Evolutionary conservation across 2,797 vertebrate genomes (phyloP).

Genomic region (Percopsis omiscomaycus): DNA sequence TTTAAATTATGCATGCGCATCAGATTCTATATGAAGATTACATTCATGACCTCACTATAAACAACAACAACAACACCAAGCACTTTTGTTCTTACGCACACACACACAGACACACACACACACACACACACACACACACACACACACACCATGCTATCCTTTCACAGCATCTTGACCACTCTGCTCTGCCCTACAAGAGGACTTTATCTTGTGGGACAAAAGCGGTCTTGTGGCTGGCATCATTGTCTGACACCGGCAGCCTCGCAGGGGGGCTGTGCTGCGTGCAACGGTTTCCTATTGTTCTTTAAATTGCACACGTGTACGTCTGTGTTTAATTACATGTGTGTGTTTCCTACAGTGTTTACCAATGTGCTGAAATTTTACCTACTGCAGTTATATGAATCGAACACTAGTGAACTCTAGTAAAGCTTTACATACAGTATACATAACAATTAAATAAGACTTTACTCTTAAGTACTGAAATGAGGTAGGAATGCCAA

Average conservation of each 20-base stretch:
- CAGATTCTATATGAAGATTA: conserved; percentile 36
- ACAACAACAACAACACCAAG: conserved; percentile 61
- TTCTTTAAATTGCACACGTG: conserved; percentile 28
- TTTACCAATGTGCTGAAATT: conserved; percentile 12
- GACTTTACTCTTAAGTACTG: too few species aligned
- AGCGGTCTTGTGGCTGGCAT: conserved; percentile 81
- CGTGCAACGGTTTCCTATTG: conserved; percentile 55
- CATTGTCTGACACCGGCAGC: conserved; percentile 81
- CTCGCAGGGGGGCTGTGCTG: conserved; percentile 76
- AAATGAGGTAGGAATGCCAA: too few species aligned
- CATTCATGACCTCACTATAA: conserved; percentile 47
- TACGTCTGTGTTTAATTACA: not conserved
- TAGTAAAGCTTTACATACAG: not conserved
- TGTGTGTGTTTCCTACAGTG: conserved; percentile 24
- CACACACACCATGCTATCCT: conserved; percentile 69
- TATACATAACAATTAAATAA: too few species aligned
- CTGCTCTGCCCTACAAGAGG: conserved; percentile 73
- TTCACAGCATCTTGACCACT: conserved; percentile 74
- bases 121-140: conserved; percentile 72
- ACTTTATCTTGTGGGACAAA: conserved; percentile 87
- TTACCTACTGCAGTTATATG: conserved; percentile 18
- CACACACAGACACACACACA: conserved; percentile 73
- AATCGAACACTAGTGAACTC: conserved; percentile 14
- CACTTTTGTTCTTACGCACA: conserved; percentile 67
- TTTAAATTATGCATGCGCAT: conserved; percentile 24